These are phyloP conservation scores for Lordiphosa stackelbergi DNA, from an alignment of 1,140 invertebrate species.

Conservation along the genomic window DNA sequence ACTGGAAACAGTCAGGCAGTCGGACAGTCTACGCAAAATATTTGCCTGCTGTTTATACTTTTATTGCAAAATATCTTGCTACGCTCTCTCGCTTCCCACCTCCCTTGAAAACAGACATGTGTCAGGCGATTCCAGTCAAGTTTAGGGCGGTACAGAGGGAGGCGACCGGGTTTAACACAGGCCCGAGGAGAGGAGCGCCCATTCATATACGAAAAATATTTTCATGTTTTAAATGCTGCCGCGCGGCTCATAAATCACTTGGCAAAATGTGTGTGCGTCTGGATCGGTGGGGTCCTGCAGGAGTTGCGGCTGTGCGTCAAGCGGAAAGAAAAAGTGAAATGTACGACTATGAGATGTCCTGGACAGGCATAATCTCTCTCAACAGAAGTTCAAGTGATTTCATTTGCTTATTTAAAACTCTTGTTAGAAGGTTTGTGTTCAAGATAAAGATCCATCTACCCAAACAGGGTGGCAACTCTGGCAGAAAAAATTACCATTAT, in stretches of 20 bases:
- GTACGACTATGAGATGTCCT: background rate
- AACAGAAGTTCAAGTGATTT: no score
- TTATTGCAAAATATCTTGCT: conserved; percentile 64
- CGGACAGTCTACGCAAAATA: conserved; percentile 60
- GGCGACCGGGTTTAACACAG: background rate
- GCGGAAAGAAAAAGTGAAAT: background rate
- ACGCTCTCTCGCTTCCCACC: conserved; percentile 8
- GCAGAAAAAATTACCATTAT: no score
- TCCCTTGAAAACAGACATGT: conserved; percentile 35
- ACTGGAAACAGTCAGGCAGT: conserved; percentile 22
- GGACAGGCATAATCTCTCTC: background rate
- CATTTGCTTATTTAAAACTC: no score
- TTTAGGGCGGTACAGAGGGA: background rate
- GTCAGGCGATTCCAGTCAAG: conserved; percentile 24
- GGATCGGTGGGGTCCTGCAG: conserved; percentile 15
- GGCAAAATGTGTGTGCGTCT: conserved; percentile 55
- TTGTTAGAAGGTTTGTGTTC: no score
- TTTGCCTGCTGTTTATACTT: conserved; percentile 69
- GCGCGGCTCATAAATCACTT: conserved; percentile 70
- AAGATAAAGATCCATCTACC: no score
- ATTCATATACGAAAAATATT: conserved; percentile 42
- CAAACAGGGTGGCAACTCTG: no score
- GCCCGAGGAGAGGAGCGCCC: conserved; percentile 3
- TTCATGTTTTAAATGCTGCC: conserved; percentile 66
- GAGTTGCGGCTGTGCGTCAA: conserved; percentile 3